Evolutionary conservation across 2,888 invertebrate genomes (phyloP).

Genomic region (Notocelia uddmanniana): DNA sequence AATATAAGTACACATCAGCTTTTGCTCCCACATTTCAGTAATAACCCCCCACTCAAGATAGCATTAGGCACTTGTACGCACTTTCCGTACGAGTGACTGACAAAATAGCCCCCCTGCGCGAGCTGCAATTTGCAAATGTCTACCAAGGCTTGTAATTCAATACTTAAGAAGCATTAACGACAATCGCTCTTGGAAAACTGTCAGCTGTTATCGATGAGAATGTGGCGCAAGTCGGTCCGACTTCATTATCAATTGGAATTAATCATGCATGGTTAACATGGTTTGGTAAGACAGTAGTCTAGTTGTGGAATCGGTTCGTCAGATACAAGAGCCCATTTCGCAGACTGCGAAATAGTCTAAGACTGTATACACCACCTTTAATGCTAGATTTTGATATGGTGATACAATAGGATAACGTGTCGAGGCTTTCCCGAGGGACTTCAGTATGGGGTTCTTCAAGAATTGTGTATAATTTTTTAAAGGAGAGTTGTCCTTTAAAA

Average conservation of each 20-base stretch:
- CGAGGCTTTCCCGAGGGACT: too few relatives aligned
- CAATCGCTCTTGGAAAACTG: slow-evolving; percentile 57
- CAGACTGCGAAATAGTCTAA: too few relatives aligned
- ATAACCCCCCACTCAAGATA: slow-evolving; percentile 18
- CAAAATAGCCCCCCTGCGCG: slow-evolving; percentile 49
- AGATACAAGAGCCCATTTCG: neutral
- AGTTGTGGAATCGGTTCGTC: neutral
- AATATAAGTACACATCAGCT: slow-evolving; percentile 23
- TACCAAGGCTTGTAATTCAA: slow-evolving; percentile 56
- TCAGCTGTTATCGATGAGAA: slow-evolving; percentile 55
- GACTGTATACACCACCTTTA: neutral
- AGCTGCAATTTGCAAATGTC: slow-evolving; percentile 62
- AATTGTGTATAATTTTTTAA: too few relatives aligned
- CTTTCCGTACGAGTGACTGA: slow-evolving; percentile 46
- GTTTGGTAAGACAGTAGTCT: neutral
- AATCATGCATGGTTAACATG: slow-evolving; percentile 23
- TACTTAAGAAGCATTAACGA: slow-evolving; percentile 50
- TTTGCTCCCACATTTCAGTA: slow-evolving; percentile 12
- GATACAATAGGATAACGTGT: too few relatives aligned
- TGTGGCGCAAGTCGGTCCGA: slow-evolving; percentile 17
- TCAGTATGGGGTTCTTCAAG: too few relatives aligned
- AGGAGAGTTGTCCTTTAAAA: too few relatives aligned
- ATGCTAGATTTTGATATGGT: too few relatives aligned
- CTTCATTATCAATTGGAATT: slow-evolving; percentile 33
- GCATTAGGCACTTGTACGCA: slow-evolving; percentile 42